Evolutionary conservation across 2,888 invertebrate species (phyloP), one percentile per base, ranked within the genome.

Genomic region (Noctua janthina): DNA sequence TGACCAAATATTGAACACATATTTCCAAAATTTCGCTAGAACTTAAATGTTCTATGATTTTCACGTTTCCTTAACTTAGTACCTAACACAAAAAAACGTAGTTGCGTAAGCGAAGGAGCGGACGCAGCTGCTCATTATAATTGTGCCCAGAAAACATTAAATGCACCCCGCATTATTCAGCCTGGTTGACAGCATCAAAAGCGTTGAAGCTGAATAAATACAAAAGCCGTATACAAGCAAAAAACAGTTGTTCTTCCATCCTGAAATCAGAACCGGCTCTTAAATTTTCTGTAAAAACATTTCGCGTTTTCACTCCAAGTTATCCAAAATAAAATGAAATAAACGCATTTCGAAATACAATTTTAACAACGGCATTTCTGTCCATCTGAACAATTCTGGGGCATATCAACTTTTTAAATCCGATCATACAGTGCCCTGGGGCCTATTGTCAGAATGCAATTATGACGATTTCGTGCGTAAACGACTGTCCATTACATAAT

Each of bases 381-480:
- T 74, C 70, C 76, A 67, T 85, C 72, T 46, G 76, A 76, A 79
- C 69, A 86, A 79, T 86, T 88, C 77, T 39, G 43, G 46, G 49
- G 71, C 82, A 82, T 90, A 88, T 86, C 69, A 86, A 83, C 78
- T 84, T 87, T 83, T 83, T 82, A 81, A 84, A 80, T 76, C 87
- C 78, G 90, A 86, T 85, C 82, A 86, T 84, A 86, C 59, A 83
- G 81, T 68, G 39, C 76, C 82, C 76, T 43, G 79, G 64, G 80
- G 49, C 68, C 76, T 78, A 81, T 90, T 89, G 79, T 87, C 54
- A 74, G 67, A 59, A 78, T 78, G 81, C 82, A 88, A 88, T 90
- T 88, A 90, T 84, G 81, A 77, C 78, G 74, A 74, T 89, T 76
- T 62, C 74, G 59, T 74, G 62, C 43, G 78, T 80, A 81, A 85